Conservation (phyloP, 2,797 vertebrate genomes). For the Smutsia gigantea region DNA sequence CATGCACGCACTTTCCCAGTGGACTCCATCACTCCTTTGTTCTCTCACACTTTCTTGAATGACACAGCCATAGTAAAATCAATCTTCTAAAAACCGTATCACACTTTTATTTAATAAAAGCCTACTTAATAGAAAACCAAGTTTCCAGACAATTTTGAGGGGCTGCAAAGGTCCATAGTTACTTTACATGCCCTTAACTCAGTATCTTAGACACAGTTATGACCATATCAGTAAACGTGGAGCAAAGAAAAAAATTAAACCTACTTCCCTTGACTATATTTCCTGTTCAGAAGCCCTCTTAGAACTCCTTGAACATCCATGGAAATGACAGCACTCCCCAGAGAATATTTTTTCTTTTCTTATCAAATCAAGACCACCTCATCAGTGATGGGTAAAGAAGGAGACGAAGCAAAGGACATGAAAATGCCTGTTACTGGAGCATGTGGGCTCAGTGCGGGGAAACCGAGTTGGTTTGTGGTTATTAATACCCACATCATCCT, state of each 20-base stretch:
- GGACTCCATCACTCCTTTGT: not conserved
- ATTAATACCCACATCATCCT: not conserved
- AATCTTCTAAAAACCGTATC: not conserved
- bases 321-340: not conserved
- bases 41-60: not conserved
- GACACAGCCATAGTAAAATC: not conserved
- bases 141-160: not conserved
- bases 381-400: not conserved
- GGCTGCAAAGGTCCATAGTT: not conserved
- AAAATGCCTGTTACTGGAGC: accelerated
- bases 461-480: not conserved
- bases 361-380: not conserved
- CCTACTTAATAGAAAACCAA: not conserved
- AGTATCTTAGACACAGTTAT: not conserved
- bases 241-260: not conserved
- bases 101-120: not conserved
- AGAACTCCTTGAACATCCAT: not conserved
- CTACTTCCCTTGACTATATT: not conserved
- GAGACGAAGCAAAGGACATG: not conserved
- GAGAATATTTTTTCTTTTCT: not conserved
- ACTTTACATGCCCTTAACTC: not conserved
- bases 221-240: not conserved
- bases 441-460: accelerated
- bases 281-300: not conserved
- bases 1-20: not conserved